A percentile compares a stretch with the other conserved stretches of the same genome.
Evolutionary conservation across 2,888 invertebrate genomes (phyloP).

Genomic region (Melipona beecheii): DNA sequence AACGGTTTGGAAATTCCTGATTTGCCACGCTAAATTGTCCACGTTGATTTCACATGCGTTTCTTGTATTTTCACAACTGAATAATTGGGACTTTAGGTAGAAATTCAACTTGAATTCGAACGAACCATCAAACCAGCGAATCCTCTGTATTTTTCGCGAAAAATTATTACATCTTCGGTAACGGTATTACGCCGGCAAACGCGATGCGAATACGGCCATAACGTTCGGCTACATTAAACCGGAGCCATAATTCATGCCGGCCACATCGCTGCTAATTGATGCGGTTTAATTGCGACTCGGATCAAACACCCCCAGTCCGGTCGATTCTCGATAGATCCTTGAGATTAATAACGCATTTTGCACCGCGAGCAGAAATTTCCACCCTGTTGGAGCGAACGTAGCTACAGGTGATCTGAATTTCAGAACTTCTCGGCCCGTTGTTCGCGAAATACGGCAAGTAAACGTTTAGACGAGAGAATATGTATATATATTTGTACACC

Average conservation of each 20-base stretch:
- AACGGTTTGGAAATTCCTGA: too few relatives aligned
- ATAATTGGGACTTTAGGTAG: too few relatives aligned
- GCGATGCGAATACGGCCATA: background rate
- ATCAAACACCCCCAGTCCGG: background rate
- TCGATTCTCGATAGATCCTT: background rate
- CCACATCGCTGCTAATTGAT: slow-evolving; percentile 20
- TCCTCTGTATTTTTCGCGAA: background rate
- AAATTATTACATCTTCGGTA: background rate
- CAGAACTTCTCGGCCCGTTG: background rate
- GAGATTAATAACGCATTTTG: slow-evolving; percentile 2
- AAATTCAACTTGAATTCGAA: too few relatives aligned
- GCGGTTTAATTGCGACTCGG: slow-evolving; percentile 19
- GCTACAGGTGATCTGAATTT: background rate
- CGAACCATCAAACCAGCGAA: background rate
- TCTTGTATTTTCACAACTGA: too few relatives aligned
- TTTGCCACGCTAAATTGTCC: too few relatives aligned
- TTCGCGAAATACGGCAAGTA: background rate
- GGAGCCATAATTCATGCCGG: background rate
- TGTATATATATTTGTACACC: too few relatives aligned
- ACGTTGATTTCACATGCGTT: too few relatives aligned
- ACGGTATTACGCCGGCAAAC: background rate
- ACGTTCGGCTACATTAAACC: background rate
- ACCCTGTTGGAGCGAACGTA: background rate
- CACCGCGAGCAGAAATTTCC: background rate
- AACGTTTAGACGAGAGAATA: background rate